Percentiles rank a stretch among this genome's conserved stretches.
These are phyloP conservation scores for Lysiphlebus fabarum DNA, from an alignment of 1,140 invertebrate species.

Conservation along the genomic window DNA sequence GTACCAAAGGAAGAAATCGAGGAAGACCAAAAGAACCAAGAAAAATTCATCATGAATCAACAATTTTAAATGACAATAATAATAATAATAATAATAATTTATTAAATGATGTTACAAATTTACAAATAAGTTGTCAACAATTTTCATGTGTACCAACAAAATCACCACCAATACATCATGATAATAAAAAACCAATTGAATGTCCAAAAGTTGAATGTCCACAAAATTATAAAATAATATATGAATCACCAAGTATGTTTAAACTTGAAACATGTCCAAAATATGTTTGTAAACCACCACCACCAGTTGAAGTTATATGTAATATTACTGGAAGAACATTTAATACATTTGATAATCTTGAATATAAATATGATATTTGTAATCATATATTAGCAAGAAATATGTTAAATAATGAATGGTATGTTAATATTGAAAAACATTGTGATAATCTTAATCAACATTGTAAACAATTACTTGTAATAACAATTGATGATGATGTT, in stretches of 20 bases:
- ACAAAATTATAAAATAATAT: conserved; percentile 53
- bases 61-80: conserved; percentile 15
- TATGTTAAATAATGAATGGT: conserved; percentile 62
- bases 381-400: conserved; percentile 74
- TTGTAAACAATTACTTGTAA: conserved; percentile 60
- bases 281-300: conserved; percentile 62
- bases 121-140: conserved; percentile 51
- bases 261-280: conserved; percentile 46
- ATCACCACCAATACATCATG: conserved; percentile 39
- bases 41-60: conserved; percentile 31
- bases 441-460: conserved; percentile 53
- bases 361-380: conserved; percentile 76
- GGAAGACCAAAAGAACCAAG: conserved; percentile 1
- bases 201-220: conserved; percentile 62
- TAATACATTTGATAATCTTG: conserved; percentile 73
- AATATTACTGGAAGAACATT: conserved; percentile 72
- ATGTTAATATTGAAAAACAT: conserved; percentile 64
- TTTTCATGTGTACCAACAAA: conserved; percentile 56
- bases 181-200: conserved; percentile 36
- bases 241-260: conserved; percentile 37
- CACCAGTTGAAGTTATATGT: conserved; percentile 63
- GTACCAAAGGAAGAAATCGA: conserved; percentile 30
- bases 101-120: not conserved
- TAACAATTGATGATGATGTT: conserved; percentile 58
- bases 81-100: not conserved